These are phyloP conservation scores for Diadumene lineata DNA, from an alignment of 92 coral and sea anemone species.

Conservation along the genomic window DNA sequence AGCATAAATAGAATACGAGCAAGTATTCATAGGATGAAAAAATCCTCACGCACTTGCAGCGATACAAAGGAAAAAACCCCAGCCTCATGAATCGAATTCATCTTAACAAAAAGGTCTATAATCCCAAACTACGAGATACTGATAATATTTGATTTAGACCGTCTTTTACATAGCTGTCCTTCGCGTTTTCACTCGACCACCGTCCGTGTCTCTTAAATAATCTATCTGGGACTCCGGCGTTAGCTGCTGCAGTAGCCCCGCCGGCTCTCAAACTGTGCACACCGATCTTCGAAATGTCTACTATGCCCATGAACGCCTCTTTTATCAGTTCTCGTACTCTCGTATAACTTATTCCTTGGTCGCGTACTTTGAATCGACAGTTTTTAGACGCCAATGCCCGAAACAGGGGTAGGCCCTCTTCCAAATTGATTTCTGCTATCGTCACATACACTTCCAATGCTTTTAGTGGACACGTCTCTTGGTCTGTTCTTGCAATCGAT, in stretches of 20 bases:
- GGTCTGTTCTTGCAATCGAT: slow-evolving; percentile 32
- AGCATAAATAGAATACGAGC: too few relatives aligned
- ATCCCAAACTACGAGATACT: too few relatives aligned
- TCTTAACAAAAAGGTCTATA: too few relatives aligned
- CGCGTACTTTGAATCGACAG: slow-evolving; percentile 32
- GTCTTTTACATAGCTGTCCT: slow-evolving; percentile 53
- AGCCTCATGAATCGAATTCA: too few relatives aligned
- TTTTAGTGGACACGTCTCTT: slow-evolving; percentile 28
- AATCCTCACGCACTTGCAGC: too few relatives aligned
- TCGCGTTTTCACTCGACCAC: slow-evolving; percentile 47
- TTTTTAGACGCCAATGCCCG: slow-evolving; percentile 21
- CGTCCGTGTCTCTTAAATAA: slow-evolving; percentile 42
- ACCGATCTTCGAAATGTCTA: slow-evolving; percentile 23
- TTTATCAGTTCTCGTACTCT: slow-evolving; percentile 47
- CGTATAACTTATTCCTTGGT: slow-evolving; percentile 37
- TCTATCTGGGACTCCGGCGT: slow-evolving; percentile 20
- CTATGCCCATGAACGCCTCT: slow-evolving; percentile 51
- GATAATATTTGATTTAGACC: slow-evolving; percentile 31
- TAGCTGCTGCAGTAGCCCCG: slow-evolving; percentile 41
- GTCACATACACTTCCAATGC: slow-evolving; percentile 33
- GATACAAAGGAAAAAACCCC: too few relatives aligned
- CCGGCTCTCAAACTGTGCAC: slow-evolving; percentile 35
- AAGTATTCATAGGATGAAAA: too few relatives aligned
- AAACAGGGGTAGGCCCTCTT: slow-evolving; percentile 34
- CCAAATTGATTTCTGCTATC: slow-evolving; percentile 12